phyloP scores from a whole-genome alignment of 2,113 vertebrate species.

The Phodopus roborovskii region DNA sequence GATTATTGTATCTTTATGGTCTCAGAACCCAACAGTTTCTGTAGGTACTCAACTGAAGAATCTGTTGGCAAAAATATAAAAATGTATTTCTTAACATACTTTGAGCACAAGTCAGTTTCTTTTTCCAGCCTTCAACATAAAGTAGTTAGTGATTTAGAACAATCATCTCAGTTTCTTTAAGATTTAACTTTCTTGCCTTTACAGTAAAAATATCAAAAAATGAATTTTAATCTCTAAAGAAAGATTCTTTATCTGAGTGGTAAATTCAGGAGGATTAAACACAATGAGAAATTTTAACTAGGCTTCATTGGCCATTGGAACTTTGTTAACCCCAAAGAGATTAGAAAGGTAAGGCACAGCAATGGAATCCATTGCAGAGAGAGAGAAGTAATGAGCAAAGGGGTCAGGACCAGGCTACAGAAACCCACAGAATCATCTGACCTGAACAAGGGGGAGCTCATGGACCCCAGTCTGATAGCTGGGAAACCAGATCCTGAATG shows the following conservation, averaged over 20 bases:
- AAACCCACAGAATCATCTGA: too few relatives aligned
- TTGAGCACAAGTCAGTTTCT: background rate
- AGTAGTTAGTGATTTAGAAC: constrained; percentile 11
- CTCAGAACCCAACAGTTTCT: background rate
- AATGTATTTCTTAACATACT: background rate
- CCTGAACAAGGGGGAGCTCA: too few relatives aligned
- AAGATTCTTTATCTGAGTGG: background rate
- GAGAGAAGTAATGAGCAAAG: too few relatives aligned
- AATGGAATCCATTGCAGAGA: too few relatives aligned
- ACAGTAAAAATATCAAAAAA: background rate
- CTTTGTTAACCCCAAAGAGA: background rate
- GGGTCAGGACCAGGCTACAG: too few relatives aligned
- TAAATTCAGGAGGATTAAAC: background rate
- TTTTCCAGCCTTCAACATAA: background rate
- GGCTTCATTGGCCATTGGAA: background rate
- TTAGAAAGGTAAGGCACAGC: background rate
- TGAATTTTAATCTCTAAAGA: constrained; percentile 22
- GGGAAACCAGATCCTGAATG: too few relatives aligned
- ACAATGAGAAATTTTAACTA: constrained; percentile 36
- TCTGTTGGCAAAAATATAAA: constrained; percentile 20
- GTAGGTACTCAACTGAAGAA: constrained; percentile 3
- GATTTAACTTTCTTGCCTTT: constrained; percentile 32
- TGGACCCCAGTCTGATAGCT: too few relatives aligned
- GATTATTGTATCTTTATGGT: background rate
- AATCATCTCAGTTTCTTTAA: constrained; percentile 6